Evolutionary conservation across 92 coral and sea anemone species (phyloP).

Genomic region (Palythoa caribaeorum): DNA sequence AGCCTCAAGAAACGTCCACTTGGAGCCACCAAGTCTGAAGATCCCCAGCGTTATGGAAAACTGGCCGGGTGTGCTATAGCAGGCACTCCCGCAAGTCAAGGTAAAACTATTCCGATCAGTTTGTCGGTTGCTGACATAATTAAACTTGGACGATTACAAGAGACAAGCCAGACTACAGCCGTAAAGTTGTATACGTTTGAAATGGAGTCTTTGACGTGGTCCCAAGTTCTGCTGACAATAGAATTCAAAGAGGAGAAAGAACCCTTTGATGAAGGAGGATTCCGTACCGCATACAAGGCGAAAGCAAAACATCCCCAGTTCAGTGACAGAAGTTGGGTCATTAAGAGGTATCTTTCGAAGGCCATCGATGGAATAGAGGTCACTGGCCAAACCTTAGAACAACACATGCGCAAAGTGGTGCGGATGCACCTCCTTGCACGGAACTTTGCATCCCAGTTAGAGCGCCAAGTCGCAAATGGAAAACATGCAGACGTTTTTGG

Average conservation of each 20-base stretch:
- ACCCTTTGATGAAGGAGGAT: conserved; percentile 54
- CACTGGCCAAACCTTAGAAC: conserved; percentile 49
- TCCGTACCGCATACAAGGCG: conserved; percentile 62
- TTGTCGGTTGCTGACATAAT: conserved; percentile 68
- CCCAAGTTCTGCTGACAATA: conserved; percentile 40
- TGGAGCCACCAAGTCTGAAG: conserved; percentile 19
- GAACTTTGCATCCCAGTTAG: conserved; percentile 63
- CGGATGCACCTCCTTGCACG: conserved; percentile 75
- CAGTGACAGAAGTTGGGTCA: conserved; percentile 57
- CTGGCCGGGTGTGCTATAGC: conserved; percentile 14
- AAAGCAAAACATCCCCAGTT: conserved; percentile 50
- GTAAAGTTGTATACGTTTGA: conserved; percentile 46
- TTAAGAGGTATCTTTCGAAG: conserved; percentile 64
- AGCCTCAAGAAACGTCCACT: conserved; percentile 14
- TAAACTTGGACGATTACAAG: conserved; percentile 57
- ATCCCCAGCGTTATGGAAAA: conserved; percentile 14
- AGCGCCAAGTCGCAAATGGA: conserved; percentile 1
- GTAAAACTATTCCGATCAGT: conserved; percentile 62
- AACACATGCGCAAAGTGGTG: conserved; percentile 65
- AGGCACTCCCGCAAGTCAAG: conserved; percentile 31
- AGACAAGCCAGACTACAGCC: conserved; percentile 54
- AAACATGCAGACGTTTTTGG: conserved; percentile 42
- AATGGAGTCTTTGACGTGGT: conserved; percentile 56
- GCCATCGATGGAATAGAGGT: conserved; percentile 47
- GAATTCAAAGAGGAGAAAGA: conserved; percentile 56